Evolutionary conservation across 2,113 vertebrate genomes (phyloP).

Genomic region (Melospiza melodia): DNA sequence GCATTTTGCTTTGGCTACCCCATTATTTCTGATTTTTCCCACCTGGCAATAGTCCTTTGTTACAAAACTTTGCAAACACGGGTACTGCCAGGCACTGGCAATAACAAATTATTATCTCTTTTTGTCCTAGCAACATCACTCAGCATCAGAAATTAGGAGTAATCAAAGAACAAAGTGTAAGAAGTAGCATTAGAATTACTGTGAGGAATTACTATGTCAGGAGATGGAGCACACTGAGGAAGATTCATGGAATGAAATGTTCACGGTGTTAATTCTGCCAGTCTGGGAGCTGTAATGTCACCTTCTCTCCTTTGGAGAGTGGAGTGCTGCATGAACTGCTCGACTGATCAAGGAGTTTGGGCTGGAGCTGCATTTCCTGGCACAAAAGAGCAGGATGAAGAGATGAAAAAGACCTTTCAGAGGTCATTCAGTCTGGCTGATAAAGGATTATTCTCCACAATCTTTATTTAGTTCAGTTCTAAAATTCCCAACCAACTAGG

Average conservation of each 20-base stretch:
- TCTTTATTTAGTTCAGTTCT: background rate
- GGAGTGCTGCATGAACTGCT: background rate
- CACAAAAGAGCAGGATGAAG: background rate
- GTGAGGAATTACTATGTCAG: background rate
- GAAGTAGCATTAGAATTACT: background rate
- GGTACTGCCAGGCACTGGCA: background rate
- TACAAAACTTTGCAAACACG: background rate
- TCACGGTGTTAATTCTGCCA: background rate
- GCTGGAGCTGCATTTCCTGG: constrained; percentile 27
- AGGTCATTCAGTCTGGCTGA: background rate
- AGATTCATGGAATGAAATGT: background rate
- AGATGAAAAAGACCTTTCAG: background rate
- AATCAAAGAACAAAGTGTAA: background rate
- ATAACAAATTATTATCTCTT: background rate
- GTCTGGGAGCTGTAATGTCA: background rate
- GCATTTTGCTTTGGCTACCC: background rate
- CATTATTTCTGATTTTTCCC: background rate
- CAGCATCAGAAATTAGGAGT: background rate
- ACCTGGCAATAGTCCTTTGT: background rate
- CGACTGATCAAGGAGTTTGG: background rate
- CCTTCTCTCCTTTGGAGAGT: constrained; percentile 20
- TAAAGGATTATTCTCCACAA: background rate
- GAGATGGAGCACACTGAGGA: background rate
- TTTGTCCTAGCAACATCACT: background rate
- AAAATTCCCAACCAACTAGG: background rate